Percentiles rank a stretch among this genome's conserved stretches.
phyloP scores from a whole-genome alignment of 1,140 invertebrate species.

The Meloidogyne chitwoodi region DNA sequence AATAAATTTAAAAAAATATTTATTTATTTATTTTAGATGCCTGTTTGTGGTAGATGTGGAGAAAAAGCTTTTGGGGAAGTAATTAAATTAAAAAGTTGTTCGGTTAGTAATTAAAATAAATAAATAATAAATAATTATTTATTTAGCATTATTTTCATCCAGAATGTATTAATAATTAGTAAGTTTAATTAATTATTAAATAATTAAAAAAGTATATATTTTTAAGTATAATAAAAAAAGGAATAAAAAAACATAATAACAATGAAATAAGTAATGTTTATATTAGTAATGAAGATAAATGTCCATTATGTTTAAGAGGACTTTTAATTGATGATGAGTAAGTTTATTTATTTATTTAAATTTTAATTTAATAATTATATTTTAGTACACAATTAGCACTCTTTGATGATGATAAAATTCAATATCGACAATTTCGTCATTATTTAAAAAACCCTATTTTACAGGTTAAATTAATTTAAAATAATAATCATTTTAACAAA shows the following conservation, averaged over 20 bases:
- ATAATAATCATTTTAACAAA: background rate
- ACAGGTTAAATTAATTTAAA: background rate
- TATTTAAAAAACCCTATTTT: background rate
- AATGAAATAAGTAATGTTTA: background rate
- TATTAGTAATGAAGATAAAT: background rate
- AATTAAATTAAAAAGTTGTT: background rate
- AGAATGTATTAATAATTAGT: background rate
- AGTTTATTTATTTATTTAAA: background rate
- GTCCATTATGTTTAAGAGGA: background rate
- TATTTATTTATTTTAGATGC: background rate
- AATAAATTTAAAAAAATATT: background rate
- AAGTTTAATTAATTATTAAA: background rate
- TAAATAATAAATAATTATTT: background rate
- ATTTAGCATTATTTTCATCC: background rate
- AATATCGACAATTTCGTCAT: background rate
- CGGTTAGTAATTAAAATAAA: background rate
- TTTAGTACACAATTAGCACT: background rate
- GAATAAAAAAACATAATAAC: background rate
- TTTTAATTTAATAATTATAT: background rate
- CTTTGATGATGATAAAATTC: background rate
- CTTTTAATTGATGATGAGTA: background rate
- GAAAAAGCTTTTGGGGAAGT: background rate
- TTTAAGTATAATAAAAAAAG: background rate
- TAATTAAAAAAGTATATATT: background rate
- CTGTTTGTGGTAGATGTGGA: background rate